phyloP scores from a whole-genome alignment of 2,797 vertebrate genomes.

The Coilia nasus region DNA sequence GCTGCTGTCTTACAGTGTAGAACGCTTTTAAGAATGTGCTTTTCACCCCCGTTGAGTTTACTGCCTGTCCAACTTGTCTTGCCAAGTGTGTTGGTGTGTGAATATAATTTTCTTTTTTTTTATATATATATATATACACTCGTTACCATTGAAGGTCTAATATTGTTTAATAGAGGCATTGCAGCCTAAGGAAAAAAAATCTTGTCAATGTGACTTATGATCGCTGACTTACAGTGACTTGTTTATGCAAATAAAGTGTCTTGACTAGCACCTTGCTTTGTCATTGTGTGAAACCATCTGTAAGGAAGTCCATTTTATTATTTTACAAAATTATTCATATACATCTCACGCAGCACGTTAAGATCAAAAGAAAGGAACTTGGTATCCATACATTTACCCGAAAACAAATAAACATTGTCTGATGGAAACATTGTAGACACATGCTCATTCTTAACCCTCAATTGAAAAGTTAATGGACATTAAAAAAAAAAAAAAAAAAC shows the following conservation, averaged over 20 bases:
- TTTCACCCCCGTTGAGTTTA: constrained; percentile 35
- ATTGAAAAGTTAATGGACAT: neutral
- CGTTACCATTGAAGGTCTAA: constrained; percentile 62
- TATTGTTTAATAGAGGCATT: constrained; percentile 64
- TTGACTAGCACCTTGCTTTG: constrained; percentile 58
- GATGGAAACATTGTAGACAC: neutral
- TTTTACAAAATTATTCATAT: neutral
- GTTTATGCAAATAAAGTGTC: constrained; percentile 83
- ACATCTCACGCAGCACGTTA: neutral
- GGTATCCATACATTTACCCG: neutral
- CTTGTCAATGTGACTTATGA: constrained; percentile 68
- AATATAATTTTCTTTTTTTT: constrained; percentile 39
- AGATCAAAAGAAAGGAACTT: neutral
- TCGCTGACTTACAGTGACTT: constrained; percentile 71
- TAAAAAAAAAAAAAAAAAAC: too few species aligned
- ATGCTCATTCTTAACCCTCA: neutral
- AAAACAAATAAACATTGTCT: neutral
- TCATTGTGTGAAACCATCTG: constrained; percentile 27
- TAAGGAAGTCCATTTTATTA: neutral
- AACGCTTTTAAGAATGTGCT: constrained; percentile 74
- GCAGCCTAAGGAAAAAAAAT: constrained; percentile 71
- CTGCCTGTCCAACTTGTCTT: constrained; percentile 55
- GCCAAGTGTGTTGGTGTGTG: constrained; percentile 58
- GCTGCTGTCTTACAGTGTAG: constrained; percentile 70
- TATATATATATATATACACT: constrained; percentile 58